Percentiles rank a stretch among this genome's conserved stretches.
These are phyloP conservation scores for Stichodactyla mertensii DNA, from an alignment of 64 coral and sea anemone genomes.

Conservation along the genomic window DNA sequence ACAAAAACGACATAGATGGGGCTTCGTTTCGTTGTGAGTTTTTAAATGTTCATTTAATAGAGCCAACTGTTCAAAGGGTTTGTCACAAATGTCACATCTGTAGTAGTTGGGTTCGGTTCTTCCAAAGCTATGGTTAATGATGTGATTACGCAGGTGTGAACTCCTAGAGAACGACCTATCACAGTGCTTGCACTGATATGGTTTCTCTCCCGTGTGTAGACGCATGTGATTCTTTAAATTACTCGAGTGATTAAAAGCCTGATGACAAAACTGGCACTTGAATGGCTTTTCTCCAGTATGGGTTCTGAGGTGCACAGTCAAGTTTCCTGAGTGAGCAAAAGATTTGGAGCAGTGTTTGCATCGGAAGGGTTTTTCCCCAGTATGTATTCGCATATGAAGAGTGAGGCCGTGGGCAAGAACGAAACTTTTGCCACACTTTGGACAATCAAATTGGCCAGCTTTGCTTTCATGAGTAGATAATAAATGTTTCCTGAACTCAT, in stretches of 20 bases:
- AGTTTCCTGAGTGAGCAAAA: constrained; percentile 25
- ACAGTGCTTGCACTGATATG: constrained; percentile 23
- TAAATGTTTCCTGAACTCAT: constrained; percentile 7
- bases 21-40: constrained; percentile 22
- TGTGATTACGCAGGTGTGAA: constrained; percentile 26
- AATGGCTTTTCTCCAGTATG: constrained; percentile 39
- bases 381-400: constrained; percentile 16
- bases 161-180: constrained; percentile 18
- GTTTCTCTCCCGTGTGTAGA: constrained; percentile 27
- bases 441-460: neutral
- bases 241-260: constrained; percentile 31
- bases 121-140: constrained; percentile 14
- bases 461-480: constrained; percentile 19
- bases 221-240: constrained; percentile 17
- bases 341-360: constrained; percentile 20
- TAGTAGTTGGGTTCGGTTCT: constrained; percentile 4
- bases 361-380: constrained; percentile 18
- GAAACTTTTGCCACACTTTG: constrained; percentile 18
- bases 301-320: constrained; percentile 23
- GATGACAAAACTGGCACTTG: constrained; percentile 21
- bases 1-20: constrained; percentile 13
- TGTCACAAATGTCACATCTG: constrained; percentile 40
- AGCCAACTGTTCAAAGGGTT: neutral
- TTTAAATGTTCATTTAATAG: constrained; percentile 23
- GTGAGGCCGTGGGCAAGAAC: constrained; percentile 8